Evolutionary conservation across 2,113 vertebrate species (phyloP).

Genomic region (Pipa parva): DNA sequence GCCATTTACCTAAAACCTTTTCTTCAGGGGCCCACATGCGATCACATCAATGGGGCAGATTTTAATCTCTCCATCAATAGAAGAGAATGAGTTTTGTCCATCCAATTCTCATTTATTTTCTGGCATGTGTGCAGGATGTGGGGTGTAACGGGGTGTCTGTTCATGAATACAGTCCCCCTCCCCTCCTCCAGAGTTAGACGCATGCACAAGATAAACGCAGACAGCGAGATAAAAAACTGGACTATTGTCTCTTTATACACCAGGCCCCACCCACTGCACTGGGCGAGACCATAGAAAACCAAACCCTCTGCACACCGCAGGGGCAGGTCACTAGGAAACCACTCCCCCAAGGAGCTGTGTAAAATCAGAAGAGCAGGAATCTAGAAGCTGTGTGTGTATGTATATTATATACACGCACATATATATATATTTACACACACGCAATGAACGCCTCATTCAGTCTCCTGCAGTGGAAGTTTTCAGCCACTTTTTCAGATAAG

Average conservation of each 20-base stretch:
- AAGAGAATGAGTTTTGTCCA: too few relatives aligned
- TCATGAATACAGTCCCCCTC: conserved; percentile 5
- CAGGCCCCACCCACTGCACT: conserved; percentile 12
- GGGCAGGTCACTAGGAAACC: conserved; percentile 18
- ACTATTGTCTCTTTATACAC: conserved; percentile 40
- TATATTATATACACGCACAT: conserved; percentile 11
- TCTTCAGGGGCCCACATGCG: too few relatives aligned
- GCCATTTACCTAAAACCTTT: too few relatives aligned
- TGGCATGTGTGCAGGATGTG: conserved; percentile 20
- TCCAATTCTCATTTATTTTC: background rate
- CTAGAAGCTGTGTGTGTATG: conserved; percentile 10
- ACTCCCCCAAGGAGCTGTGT: conserved; percentile 30
- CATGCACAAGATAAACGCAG: conserved; percentile 42
- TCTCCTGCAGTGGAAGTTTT: conserved; percentile 5
- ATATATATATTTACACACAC: conserved; percentile 7
- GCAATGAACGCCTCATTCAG: background rate
- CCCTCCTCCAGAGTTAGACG: conserved; percentile 30
- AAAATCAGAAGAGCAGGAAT: conserved; percentile 10
- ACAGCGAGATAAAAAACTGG: conserved; percentile 42
- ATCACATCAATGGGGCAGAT: background rate
- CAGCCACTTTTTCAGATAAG: conserved; percentile 26
- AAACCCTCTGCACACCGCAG: conserved; percentile 13
- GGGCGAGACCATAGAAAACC: conserved; percentile 2
- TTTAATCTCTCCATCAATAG: too few relatives aligned
- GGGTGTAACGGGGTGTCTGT: background rate